phyloP scores from a whole-genome alignment of 1,140 invertebrate species.

The Pemphigus obesinymphae region DNA sequence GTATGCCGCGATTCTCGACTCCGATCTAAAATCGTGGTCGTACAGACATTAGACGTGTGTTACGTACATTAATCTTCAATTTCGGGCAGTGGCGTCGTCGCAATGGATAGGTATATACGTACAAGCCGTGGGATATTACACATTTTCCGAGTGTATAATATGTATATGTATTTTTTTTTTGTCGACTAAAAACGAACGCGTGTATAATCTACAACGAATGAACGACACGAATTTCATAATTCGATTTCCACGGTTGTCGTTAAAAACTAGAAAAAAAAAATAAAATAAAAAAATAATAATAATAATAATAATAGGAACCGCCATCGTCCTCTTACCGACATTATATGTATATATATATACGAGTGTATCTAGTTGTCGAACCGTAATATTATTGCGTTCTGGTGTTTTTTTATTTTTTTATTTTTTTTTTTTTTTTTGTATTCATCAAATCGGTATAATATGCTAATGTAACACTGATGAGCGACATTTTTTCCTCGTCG shows the following conservation, averaged over 20 bases:
- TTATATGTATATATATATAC: too few species aligned
- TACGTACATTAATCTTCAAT: slow-evolving; percentile 7
- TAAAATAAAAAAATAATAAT: too few species aligned
- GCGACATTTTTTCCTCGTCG: background rate
- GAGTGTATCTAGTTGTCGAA: background rate
- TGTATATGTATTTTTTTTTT: background rate
- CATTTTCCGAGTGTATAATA: background rate
- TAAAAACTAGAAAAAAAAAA: background rate
- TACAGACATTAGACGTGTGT: too few species aligned
- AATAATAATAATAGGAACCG: too few species aligned
- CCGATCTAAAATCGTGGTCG: background rate
- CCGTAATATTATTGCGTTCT: background rate
- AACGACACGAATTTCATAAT: background rate
- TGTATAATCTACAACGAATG: background rate
- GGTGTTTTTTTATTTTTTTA: too few species aligned
- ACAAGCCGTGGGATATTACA: background rate
- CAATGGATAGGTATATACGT: background rate
- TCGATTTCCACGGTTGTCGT: background rate
- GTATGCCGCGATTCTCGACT: background rate
- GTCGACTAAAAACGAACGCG: background rate
- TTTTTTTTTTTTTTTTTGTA: background rate
- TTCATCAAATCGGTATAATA: background rate
- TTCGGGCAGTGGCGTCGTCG: background rate
- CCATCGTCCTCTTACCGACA: background rate
- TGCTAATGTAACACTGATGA: too few species aligned